Base-by-base conservation (phyloP, 2,113 vertebrate species). In the Nipponia nippon region DNA sequence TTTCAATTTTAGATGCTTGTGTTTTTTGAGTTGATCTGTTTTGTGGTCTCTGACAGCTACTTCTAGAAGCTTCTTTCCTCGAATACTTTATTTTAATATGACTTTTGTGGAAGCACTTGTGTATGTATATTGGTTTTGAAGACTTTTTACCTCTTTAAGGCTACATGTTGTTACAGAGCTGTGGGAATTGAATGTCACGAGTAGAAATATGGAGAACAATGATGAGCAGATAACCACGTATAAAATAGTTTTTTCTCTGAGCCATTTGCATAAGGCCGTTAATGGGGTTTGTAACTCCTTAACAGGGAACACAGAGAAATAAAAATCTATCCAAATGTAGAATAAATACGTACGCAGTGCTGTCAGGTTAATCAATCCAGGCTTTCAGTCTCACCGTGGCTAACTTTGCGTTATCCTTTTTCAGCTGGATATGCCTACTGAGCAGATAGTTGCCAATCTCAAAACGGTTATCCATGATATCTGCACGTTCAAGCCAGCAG, bases 401-500 rank as follows among this genome's bases (percentile, higher is more conserved):
- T 97, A 82, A 97, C 75, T 53, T 55, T 71, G 22, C 44, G 1
- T 91, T 90, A 16, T 66, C 69, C 82, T 70, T 55, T 97, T 98
- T 62, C 98, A 99, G 99, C 97, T 99, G 95, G 97, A 99, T 97
- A 99, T 99, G 99, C 96, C 98, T 22, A 95, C 72, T 87, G 98
- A 99, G 52, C 98, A 99, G 50, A 98, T 99, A 94, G 16, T 98
- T 23, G 97, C 97, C 81, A 99, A 99, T 96, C 96, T 99, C 5
- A 96, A 98, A 85, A 29, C 98, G 1, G 9, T 99, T 79, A 83
- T 99, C 86, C 65, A 84, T 2, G 99, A 99, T 13, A 98, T 99
- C 36, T 99, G 98, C 95, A 98, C 96, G 3, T 98, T 98, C 85
- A 99, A 98, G 92, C 98, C 99, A 0, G 82, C 97, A 6, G 75